Percentiles rank a stretch among this genome's conserved stretches.
These are phyloP conservation scores for Boloria selene DNA, from an alignment of 2,888 invertebrate species.

Conservation along the genomic window DNA sequence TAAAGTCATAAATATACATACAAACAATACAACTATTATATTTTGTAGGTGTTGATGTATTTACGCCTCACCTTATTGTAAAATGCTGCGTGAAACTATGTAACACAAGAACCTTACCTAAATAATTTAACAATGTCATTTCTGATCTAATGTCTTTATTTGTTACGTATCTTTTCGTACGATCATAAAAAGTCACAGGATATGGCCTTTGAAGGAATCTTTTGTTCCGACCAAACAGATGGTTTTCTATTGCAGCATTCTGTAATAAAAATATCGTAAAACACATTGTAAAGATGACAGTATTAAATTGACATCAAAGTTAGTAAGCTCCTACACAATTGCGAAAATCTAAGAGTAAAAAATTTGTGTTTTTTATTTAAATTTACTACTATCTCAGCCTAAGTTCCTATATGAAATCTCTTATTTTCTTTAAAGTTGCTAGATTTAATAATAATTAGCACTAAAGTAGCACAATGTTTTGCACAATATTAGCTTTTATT, in stretches of 20 bases:
- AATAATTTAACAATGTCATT: constrained; percentile 19
- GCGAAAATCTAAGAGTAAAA: constrained; percentile 36
- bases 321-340: background rate
- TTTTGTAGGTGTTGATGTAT: no score
- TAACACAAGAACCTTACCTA: constrained; percentile 10
- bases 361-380: no score
- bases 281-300: constrained; percentile 10
- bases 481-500: no score
- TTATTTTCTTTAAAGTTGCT: no score
- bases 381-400: no score
- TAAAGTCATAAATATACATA: no score
- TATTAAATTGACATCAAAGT: constrained; percentile 1
- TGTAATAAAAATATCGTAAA: constrained; percentile 45
- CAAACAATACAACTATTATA: no score
- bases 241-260: constrained; percentile 64
- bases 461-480: no score
- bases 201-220: constrained; percentile 56
- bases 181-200: constrained; percentile 53
- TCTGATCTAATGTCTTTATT: constrained; percentile 29
- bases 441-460: no score
- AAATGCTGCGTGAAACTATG: no score
- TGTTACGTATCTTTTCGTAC: constrained; percentile 40
- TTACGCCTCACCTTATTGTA: no score
- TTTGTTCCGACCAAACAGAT: constrained; percentile 71
- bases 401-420: no score